A percentile compares a stretch with the other conserved stretches of the same genome.
Evolutionary conservation across 1,140 invertebrate species (phyloP).

Genomic region (Aphis craccivora): DNA sequence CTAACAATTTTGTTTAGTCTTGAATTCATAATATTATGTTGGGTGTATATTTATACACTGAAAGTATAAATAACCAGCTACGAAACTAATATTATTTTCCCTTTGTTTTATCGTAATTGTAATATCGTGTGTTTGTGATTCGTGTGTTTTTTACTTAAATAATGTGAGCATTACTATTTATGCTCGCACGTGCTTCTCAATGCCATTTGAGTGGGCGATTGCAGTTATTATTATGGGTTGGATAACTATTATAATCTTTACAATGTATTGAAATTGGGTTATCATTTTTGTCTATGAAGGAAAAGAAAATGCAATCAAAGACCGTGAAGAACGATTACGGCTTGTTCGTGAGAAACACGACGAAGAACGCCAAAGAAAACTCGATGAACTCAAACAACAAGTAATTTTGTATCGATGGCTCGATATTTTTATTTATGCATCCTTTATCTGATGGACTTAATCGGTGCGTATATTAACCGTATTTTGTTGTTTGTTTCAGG

Average conservation of each 20-base stretch:
- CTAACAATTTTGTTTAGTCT: background rate
- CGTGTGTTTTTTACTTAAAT: background rate
- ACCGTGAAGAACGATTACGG: constrained; percentile 65
- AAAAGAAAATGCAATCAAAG: constrained; percentile 59
- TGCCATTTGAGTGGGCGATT: constrained; percentile 28
- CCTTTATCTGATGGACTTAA: background rate
- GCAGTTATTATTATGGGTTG: background rate
- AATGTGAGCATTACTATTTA: constrained; percentile 5
- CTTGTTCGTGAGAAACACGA: constrained; percentile 77
- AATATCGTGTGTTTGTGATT: constrained; percentile 30
- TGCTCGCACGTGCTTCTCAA: background rate
- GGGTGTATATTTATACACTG: background rate
- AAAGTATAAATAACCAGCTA: background rate
- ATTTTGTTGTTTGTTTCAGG: constrained; percentile 63
- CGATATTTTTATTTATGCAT: background rate
- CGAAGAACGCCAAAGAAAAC: constrained; percentile 82
- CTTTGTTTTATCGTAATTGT: constrained; percentile 6
- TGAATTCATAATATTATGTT: background rate
- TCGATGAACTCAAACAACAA: constrained; percentile 85
- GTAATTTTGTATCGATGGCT: constrained; percentile 60
- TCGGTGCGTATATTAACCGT: background rate
- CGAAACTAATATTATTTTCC: background rate
- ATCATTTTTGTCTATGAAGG: constrained; percentile 11
- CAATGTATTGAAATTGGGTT: background rate
- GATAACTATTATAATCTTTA: background rate